Conservation (phyloP, 2,113 vertebrate species). For the Odontesthes bonariensis region DNA sequence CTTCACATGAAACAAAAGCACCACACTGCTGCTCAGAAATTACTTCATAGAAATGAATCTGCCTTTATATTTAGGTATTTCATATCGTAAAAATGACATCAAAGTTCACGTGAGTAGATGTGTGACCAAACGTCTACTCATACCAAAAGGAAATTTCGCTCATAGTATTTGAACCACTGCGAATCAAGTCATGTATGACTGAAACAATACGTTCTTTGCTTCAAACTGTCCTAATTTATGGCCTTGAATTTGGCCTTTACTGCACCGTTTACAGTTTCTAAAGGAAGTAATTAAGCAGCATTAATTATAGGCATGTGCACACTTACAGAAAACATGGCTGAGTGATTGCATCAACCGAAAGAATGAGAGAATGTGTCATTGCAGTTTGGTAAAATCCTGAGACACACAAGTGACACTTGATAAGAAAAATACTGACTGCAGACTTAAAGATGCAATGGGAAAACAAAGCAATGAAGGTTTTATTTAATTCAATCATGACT, state of each 20-base stretch:
- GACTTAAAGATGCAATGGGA: neutral
- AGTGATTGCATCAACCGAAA: neutral
- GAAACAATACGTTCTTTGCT: neutral
- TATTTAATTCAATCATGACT: neutral
- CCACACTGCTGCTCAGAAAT: slow-evolving; percentile 1
- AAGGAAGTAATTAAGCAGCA: neutral
- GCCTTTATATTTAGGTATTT: neutral
- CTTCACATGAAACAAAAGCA: slow-evolving; percentile 47
- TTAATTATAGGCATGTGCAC: neutral
- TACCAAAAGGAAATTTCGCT: neutral
- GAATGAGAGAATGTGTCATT: neutral
- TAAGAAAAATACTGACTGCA: neutral
- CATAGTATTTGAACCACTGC: neutral
- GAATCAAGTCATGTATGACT: neutral
- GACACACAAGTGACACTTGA: neutral
- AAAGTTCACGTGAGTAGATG: neutral
- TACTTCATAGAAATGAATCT: neutral
- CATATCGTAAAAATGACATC: neutral
- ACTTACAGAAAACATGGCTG: neutral
- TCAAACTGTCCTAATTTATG: neutral
- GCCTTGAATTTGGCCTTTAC: neutral
- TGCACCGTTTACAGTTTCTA: neutral
- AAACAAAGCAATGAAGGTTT: neutral
- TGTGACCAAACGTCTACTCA: neutral
- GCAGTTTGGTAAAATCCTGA: neutral